Conservation (phyloP, 2,797 vertebrate species). For the Sciaenops ocellatus region DNA sequence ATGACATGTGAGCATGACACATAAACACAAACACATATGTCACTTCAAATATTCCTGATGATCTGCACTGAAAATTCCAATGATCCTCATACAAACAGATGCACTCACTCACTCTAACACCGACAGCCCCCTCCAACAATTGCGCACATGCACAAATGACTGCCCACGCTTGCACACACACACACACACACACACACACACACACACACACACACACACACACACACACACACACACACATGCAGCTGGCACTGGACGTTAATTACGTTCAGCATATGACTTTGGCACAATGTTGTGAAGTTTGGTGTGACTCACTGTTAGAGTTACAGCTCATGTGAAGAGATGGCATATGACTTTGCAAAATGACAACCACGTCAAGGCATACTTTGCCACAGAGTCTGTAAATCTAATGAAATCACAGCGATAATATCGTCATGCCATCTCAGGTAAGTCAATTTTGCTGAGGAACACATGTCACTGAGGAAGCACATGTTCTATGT, state of each 20-base stretch:
- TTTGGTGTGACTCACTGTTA: constrained; percentile 66
- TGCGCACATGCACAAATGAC: constrained; percentile 26
- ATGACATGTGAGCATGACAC: background rate
- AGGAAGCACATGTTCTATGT: constrained; percentile 6
- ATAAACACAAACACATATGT: background rate
- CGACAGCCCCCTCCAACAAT: constrained; percentile 23
- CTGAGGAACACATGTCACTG: constrained; percentile 19
- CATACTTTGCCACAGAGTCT: constrained; percentile 26
- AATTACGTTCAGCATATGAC: constrained; percentile 71
- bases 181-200: constrained; percentile 16
- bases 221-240: constrained; percentile 23
- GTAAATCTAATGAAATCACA: constrained; percentile 41
- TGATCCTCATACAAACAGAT: constrained; percentile 33
- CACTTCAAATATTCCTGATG: constrained; percentile 1
- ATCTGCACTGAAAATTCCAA: constrained; percentile 13
- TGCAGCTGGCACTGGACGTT: constrained; percentile 50
- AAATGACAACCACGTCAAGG: constrained; percentile 31
- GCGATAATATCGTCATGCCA: constrained; percentile 29
- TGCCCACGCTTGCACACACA: constrained; percentile 29
- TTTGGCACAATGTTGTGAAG: constrained; percentile 66
- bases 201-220: constrained; percentile 5
- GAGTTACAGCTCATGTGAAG: constrained; percentile 47
- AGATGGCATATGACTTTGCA: constrained; percentile 51
- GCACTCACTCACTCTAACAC: constrained; percentile 23
- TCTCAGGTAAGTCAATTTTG: constrained; percentile 42